Evolutionary conservation across 2,888 invertebrate species (phyloP), one percentile per base, ranked within the genome.

Genomic region (Gymnosoma rotundatum): DNA sequence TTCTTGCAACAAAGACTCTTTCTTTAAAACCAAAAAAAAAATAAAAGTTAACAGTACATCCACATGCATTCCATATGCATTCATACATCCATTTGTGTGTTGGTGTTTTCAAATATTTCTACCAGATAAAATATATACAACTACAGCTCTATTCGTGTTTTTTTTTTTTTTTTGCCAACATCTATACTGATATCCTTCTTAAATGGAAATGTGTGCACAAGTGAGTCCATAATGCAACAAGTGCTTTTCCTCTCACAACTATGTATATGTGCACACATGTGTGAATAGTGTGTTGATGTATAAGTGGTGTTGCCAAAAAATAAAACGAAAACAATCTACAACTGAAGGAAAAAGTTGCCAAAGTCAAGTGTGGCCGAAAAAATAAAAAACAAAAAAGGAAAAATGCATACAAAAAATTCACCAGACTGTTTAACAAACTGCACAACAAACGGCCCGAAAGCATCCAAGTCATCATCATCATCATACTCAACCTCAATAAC

Each of bases 341-440:
- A 66, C 25, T 66, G 52, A 78, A 78, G 73, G 56, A 84, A 81
- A 83, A 84, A 74, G 81, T 84, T 84, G 52, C 75, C 78, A 84
- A 84, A 84, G 84, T 84, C 84, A 84, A 84, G 84, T 84, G 81
- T 73, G 63, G 66, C 78, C 69, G 36, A 74, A 85, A 73, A 76
- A 38, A n/a, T n/a, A 61, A 66, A 52, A 52, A 70, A 48, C 56
- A 42, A 18, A 36, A 70, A 36, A 82, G 66, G 48, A 52, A 73
- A 73, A 50, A n/a, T 54, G 18, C 52, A 50, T 54, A 52, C 14
- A 72, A 32, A 66, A 48, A 45, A 42, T 50, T 48, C 50, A 69
- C 14, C 64, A 80, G 81, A 81, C 73, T 58, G 38, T 73, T 78
- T 70, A 69, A 78, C 70, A 84, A 84, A 70, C 81, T 64, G 81